A percentile compares a stretch with the other conserved stretches of the same genome.
Evolutionary conservation across 2,113 vertebrate species (phyloP).

Genomic region (Caloenas nicobarica): DNA sequence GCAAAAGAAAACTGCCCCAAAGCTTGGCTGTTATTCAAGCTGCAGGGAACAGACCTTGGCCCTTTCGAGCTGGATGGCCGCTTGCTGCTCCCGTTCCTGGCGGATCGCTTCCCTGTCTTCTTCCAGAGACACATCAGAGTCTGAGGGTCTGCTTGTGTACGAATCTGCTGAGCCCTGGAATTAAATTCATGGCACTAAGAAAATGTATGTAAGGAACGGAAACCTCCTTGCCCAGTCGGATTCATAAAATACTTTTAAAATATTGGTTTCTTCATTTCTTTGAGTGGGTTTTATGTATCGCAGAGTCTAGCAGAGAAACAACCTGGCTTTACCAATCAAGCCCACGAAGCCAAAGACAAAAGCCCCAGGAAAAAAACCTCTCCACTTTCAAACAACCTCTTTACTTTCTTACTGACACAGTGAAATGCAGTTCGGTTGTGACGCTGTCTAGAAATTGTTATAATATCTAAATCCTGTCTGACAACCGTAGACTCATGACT

Average conservation of each 20-base stretch:
- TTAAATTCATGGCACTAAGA: background rate
- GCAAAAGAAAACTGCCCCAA: background rate
- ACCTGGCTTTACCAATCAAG: background rate
- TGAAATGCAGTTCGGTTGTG: background rate
- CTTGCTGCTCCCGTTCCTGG: constrained; percentile 95
- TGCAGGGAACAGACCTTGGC: constrained; percentile 83
- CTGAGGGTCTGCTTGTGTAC: constrained; percentile 98
- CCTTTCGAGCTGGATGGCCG: constrained; percentile 92
- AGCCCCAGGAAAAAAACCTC: background rate
- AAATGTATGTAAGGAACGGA: background rate
- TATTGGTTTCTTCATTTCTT: background rate
- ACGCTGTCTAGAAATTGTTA: background rate
- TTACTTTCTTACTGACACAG: background rate
- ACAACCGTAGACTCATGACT: background rate
- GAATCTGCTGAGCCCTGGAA: constrained; percentile 97
- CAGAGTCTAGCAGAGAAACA: background rate
- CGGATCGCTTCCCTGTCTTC: constrained; percentile 94
- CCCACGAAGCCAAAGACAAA: background rate
- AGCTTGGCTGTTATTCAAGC: background rate
- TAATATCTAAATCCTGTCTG: background rate
- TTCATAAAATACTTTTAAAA: background rate
- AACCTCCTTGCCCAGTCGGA: background rate
- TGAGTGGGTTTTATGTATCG: background rate
- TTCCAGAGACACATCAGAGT: constrained; percentile 98
- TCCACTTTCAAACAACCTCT: background rate